A percentile compares a stretch with the other conserved stretches of the same genome.
Evolutionary conservation across 2,113 vertebrate species (phyloP).

Genomic region (Pterocles gutturalis): DNA sequence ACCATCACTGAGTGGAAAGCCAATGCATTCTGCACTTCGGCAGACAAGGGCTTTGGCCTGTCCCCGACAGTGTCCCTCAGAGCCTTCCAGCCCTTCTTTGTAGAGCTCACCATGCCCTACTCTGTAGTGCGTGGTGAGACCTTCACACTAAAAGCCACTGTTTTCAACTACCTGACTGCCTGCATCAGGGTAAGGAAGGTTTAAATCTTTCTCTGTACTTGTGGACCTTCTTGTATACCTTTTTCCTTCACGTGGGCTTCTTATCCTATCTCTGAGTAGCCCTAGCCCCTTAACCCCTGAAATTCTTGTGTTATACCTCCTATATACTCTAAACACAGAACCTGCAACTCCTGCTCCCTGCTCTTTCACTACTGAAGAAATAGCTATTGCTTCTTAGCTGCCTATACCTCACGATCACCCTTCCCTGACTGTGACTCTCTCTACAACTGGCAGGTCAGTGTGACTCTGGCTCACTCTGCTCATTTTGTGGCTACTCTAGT

Average conservation of each 20-base stretch:
- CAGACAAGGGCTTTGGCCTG: constrained; percentile 82
- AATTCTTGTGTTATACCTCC: neutral
- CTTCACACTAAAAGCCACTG: constrained; percentile 85
- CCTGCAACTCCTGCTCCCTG: neutral
- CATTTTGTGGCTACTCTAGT: constrained; percentile 39
- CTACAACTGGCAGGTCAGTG: constrained; percentile 55
- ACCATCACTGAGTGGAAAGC: constrained; percentile 93
- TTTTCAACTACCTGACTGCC: constrained; percentile 83
- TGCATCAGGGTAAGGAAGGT: constrained; percentile 86
- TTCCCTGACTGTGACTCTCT: neutral
- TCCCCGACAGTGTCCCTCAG: constrained; percentile 75
- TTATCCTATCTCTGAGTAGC: neutral
- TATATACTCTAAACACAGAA: neutral
- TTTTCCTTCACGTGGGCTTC: neutral
- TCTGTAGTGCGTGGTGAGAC: constrained; percentile 88
- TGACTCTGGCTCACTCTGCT: constrained; percentile 58
- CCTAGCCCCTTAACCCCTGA: neutral
- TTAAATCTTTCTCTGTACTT: neutral
- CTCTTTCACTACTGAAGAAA: neutral
- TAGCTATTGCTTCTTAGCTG: neutral
- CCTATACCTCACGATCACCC: neutral
- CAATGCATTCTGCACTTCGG: constrained; percentile 84
- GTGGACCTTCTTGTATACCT: neutral
- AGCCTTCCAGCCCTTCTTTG: constrained; percentile 92
- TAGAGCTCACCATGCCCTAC: constrained; percentile 89